A percentile compares a stretch with the other conserved stretches of the same genome.
phyloP scores from a whole-genome alignment of 1,140 invertebrate genomes.

The Hyles euphorbiae region DNA sequence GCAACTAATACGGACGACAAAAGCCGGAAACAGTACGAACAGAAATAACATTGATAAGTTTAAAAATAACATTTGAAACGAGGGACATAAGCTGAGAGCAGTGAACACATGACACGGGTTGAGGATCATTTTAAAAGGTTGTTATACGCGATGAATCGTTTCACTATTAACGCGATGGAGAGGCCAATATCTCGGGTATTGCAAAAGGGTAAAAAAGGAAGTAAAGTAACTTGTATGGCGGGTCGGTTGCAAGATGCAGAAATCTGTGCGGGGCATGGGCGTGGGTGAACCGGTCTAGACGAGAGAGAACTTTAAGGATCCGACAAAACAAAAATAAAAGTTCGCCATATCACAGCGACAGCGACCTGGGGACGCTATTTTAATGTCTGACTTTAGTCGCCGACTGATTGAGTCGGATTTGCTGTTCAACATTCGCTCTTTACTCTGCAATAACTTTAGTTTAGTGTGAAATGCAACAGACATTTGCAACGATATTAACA shows the following conservation, averaged over 20 bases:
- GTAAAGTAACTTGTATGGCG: slow-evolving; percentile 70
- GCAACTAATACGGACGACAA: background rate
- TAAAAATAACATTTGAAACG: slow-evolving; percentile 1
- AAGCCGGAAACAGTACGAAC: background rate
- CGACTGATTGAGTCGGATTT: slow-evolving; percentile 6
- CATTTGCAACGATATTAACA: too few species aligned
- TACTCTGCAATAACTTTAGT: background rate
- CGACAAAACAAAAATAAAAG: slow-evolving; percentile 67
- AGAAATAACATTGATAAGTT: background rate
- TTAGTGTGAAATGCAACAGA: too few species aligned
- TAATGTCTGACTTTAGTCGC: slow-evolving; percentile 50
- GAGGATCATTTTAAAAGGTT: too few species aligned
- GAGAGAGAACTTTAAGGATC: slow-evolving; percentile 67
- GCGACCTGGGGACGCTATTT: slow-evolving; percentile 37
- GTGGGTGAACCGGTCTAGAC: slow-evolving; percentile 69
- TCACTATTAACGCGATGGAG: slow-evolving; percentile 53
- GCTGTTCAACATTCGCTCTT: background rate
- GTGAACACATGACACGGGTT: background rate
- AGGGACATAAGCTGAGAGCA: background rate
- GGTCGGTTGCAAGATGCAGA: slow-evolving; percentile 69
- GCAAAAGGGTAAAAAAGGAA: slow-evolving; percentile 67
- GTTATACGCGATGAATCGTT: slow-evolving; percentile 29
- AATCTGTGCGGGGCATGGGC: slow-evolving; percentile 66
- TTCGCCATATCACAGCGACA: slow-evolving; percentile 44
- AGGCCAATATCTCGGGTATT: slow-evolving; percentile 59